Conservation (phyloP, 2,888 invertebrate genomes). For the Mimachlamys varia region DNA sequence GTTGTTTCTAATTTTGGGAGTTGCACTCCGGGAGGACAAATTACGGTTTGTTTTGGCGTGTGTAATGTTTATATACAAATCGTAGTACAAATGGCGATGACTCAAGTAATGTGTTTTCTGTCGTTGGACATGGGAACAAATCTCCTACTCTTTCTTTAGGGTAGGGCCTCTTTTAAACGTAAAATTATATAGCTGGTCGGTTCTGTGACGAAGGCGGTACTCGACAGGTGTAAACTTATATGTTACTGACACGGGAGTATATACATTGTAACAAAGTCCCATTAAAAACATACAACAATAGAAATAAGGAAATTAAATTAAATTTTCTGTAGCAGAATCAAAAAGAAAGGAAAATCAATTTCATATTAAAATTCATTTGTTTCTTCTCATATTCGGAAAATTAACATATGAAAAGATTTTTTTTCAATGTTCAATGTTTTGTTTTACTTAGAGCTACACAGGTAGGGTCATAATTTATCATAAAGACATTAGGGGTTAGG, state of each 20-base stretch:
- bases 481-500: too few relatives aligned
- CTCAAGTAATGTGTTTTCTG: conserved; percentile 8
- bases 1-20: background rate
- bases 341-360: too few relatives aligned
- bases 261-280: background rate
- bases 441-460: too few relatives aligned
- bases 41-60: background rate
- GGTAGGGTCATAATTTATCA: too few relatives aligned
- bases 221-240: background rate
- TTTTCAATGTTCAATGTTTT: too few relatives aligned
- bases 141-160: background rate
- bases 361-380: too few relatives aligned
- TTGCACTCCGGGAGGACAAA: conserved; percentile 19
- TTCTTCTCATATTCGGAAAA: too few relatives aligned
- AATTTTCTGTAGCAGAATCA: too few relatives aligned
- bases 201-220: background rate
- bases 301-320: too few relatives aligned
- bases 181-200: background rate
- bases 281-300: too few relatives aligned
- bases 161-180: background rate
- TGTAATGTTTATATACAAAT: conserved; percentile 29
- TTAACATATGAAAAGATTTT: too few relatives aligned
- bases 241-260: background rate
- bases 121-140: conserved; percentile 1
- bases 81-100: background rate